Percentiles rank a stretch among this genome's conserved stretches.
These are phyloP conservation scores for Nycticorax nycticorax DNA, from an alignment of 2,113 vertebrate genomes.

Conservation along the genomic window DNA sequence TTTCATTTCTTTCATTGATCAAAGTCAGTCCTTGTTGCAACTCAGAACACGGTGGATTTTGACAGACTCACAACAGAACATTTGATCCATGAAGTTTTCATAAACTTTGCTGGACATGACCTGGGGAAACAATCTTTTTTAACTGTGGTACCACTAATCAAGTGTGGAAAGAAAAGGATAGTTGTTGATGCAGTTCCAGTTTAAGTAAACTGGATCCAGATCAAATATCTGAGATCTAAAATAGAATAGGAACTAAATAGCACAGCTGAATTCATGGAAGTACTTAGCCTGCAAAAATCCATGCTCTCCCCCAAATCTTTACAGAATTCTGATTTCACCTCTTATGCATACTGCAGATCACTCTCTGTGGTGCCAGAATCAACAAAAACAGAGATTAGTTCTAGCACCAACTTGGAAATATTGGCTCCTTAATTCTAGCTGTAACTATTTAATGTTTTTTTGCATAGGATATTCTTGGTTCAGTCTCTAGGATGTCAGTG, in stretches of 20 bases:
- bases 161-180: background rate
- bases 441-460: background rate
- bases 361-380: background rate
- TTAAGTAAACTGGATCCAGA: background rate
- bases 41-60: background rate
- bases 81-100: background rate
- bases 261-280: background rate
- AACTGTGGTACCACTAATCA: background rate
- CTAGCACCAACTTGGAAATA: background rate
- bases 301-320: background rate
- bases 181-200: background rate
- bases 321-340: background rate
- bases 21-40: background rate
- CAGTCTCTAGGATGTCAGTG: background rate
- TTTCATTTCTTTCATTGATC: background rate
- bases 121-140: background rate
- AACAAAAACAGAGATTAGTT: background rate
- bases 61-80: background rate
- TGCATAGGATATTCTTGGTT: background rate
- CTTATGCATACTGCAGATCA: background rate
- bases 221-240: background rate
- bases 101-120: background rate
- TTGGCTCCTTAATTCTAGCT: background rate
- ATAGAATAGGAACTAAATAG: background rate
- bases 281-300: background rate